Evolutionary conservation across 2,888 invertebrate species (phyloP), one percentile per base, ranked within the genome.

Genomic region (Biston stratarius): DNA sequence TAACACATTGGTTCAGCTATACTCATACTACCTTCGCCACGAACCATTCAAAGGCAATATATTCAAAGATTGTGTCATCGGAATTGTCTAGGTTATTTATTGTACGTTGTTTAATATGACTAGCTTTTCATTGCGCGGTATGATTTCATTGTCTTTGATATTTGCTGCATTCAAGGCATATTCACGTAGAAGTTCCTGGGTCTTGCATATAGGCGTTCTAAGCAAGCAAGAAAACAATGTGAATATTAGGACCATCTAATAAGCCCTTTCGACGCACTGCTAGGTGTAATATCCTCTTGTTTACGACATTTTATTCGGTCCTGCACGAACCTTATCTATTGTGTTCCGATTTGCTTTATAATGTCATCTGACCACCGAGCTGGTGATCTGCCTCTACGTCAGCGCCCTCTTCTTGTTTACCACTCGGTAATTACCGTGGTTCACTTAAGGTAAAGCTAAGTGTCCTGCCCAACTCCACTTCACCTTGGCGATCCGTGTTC

Each of bases 141-240:
- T 48, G 48, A 24, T 24, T 48, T 24, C 24, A 48, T 48, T 24
- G 24, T 6, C 24, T 48, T 24, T 24, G n/a, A 5, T n/a, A 42
- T 42, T 42, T 44, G 44, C 48, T 15, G 5, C 48, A 48, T 48
- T 48, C 48, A 15, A 48, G 48, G 48, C 48, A 48, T 15, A 9
- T 48, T 5, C 24, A 14, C 24, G 8, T 48, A 9, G 10, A 47
- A n/a, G 7, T 9, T 47, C 8, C 9, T 44, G n/a, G 12, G 5
- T n/a, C 0, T 44, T n/a, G 12, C n/a, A 5, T 44, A n/a, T 44
- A 12, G 12, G 44, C 44, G 3, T 44, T n/a, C 0, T 12, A 12
- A 0, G 42, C 42, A 42, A 42, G 42, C 42, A 24, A 24, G 24
- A 24, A 2, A 24, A 24, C n/a, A 24, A 24, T 24, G 24, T 24